Evolutionary conservation across 2,113 vertebrate species (phyloP).

Genomic region (Addax nasomaculatus): DNA sequence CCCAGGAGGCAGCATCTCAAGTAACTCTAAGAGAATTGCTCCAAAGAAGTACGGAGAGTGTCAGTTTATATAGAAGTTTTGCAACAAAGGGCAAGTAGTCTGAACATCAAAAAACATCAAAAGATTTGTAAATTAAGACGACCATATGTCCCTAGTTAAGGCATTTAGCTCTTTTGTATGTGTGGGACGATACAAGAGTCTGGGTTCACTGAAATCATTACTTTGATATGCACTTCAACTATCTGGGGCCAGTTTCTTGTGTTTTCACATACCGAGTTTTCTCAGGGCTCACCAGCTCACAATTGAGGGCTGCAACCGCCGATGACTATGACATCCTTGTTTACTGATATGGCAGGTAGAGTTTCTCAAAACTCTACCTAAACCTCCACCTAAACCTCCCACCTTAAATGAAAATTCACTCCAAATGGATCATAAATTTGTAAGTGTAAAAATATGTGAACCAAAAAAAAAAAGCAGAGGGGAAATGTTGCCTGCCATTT

Average conservation of each 20-base stretch:
- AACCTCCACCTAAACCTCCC: neutral
- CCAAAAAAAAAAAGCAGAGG: too few relatives aligned
- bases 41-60: fast-evolving
- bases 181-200: neutral
- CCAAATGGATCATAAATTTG: neutral
- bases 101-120: neutral
- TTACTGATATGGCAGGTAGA: neutral
- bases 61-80: neutral
- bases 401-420: neutral
- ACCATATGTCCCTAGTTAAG: neutral
- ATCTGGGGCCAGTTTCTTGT: neutral
- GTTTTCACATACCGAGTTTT: neutral
- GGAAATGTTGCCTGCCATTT: neutral
- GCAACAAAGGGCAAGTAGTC: neutral
- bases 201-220: neutral
- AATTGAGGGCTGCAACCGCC: neutral
- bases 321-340: neutral
- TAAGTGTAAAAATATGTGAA: neutral
- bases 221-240: neutral
- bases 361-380: neutral
- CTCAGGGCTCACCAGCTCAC: neutral
- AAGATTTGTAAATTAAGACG: neutral
- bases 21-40: neutral
- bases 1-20: neutral
- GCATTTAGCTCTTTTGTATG: neutral